phyloP scores from a whole-genome alignment of 2,113 vertebrate genomes.

The Burhinus oedicnemus region DNA sequence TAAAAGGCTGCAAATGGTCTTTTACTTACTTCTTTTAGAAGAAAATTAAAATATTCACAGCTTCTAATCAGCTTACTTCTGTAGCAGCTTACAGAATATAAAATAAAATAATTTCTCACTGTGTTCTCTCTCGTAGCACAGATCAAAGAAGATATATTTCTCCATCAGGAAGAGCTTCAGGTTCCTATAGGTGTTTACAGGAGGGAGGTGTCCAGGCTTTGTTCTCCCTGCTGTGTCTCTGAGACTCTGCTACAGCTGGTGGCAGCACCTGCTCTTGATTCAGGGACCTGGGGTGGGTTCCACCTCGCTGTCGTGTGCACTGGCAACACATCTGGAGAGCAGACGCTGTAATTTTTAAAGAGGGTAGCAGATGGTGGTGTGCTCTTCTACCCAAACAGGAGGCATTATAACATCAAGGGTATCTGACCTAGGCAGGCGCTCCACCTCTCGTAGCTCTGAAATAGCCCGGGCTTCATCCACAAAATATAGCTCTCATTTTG shows the following conservation, averaged over 20 bases:
- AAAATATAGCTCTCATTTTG: not conserved
- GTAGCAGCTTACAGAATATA: not conserved
- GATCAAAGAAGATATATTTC: not conserved
- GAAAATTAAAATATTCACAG: not conserved
- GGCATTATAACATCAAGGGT: not conserved
- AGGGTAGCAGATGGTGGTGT: not conserved
- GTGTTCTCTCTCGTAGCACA: not conserved
- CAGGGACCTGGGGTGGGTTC: not conserved
- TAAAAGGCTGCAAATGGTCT: not conserved
- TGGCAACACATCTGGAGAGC: not conserved
- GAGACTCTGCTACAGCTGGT: not conserved
- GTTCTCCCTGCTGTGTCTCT: not conserved
- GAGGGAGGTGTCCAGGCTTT: not conserved
- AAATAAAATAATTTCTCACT: not conserved
- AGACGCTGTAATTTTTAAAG: not conserved
- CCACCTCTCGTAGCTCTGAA: not conserved
- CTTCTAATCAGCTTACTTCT: not conserved
- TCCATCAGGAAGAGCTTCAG: not conserved
- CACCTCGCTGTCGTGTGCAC: not conserved
- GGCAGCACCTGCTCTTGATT: not conserved
- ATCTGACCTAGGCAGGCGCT: not conserved
- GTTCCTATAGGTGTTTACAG: not conserved
- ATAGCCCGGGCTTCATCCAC: not conserved
- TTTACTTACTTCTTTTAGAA: not conserved
- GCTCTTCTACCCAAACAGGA: not conserved